Base-by-base conservation (phyloP, 2,113 vertebrate genomes). In the Eidolon helvum region DNA sequence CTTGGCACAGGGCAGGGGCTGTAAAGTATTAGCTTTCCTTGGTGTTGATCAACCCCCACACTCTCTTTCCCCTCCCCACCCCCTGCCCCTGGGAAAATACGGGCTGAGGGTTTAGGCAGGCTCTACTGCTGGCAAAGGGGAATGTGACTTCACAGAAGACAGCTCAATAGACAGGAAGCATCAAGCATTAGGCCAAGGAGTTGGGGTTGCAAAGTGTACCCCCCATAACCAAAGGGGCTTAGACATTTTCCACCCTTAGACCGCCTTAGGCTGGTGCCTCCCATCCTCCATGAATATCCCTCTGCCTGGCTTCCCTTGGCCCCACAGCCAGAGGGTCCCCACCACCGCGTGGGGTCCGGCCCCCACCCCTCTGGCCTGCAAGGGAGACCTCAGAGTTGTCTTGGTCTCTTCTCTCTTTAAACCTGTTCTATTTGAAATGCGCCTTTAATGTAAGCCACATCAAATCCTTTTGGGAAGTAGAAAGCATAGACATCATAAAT, bases 401-500 rank as follows among this genome's bases (percentile, higher is more conserved):
- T 55, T 53, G 38, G 14, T 88, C 59, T 48, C 71, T 69, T 30
- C 89, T 65, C 95, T 94, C 50, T 61, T 66, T 38, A 77, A 89
- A 91, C 68, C 74, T 21, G 3, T 55, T 40, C 30, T 77, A 22
- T 80, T 93, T 77, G 92, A 93, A 95, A 91, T 38, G 53, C 0
- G 48, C 87, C 45, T 89, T 96, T 91, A 35, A 89, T 48, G 48
- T 72, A 65, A 94, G 84, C 84, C 69, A 94, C 77, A 61, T 87
- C 61, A 30, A 85, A 80, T 95, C 82, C 88, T 94, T 97, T 48
- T 38, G 55, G 90, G 89, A 88, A 93, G 55, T 71, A 48, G 83
- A 66, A 93, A 93, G 84, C 33, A 0, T 88, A 86, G 83, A 95
- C 94, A 71, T 89, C 91, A 86, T 72, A 94, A 96, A 94, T 72